Conservation (phyloP, 2,888 invertebrate species). For the Nomada hirtipes region DNA sequence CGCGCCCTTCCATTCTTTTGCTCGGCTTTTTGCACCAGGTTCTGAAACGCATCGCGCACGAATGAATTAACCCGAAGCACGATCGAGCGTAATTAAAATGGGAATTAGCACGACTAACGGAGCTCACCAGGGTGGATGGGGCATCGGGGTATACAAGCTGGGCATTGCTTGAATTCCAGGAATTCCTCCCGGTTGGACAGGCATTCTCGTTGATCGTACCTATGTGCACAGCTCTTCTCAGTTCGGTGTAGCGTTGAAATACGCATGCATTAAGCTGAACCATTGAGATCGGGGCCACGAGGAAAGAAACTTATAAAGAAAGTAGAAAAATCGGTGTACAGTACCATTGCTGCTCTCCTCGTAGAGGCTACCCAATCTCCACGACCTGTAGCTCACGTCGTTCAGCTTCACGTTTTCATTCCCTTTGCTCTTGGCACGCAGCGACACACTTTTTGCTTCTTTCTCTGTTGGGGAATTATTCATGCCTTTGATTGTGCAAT, state of each 20-base stretch:
- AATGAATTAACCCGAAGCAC: not conserved
- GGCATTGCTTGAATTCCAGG: constrained; percentile 73
- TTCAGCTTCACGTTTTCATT: constrained; percentile 79
- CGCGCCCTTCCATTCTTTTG: constrained; percentile 74
- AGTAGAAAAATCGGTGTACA: not conserved
- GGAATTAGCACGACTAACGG: not conserved
- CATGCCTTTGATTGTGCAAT: constrained; percentile 34
- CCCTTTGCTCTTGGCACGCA: constrained; percentile 44
- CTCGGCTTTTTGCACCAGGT: constrained; percentile 75
- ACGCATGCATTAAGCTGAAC: not conserved
- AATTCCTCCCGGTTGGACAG: constrained; percentile 69
- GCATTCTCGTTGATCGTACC: constrained; percentile 78
- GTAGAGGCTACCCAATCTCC: constrained; percentile 82
- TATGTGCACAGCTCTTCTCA: constrained; percentile 33
- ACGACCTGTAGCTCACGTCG: constrained; percentile 82
- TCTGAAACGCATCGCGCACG: constrained; percentile 65
- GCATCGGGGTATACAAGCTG: constrained; percentile 70
- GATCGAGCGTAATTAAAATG: not conserved
- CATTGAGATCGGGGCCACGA: not conserved
- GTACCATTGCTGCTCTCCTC: constrained; percentile 77
- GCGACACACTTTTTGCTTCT: constrained; percentile 44
- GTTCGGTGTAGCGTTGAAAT: not conserved
- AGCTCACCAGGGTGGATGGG: constrained; percentile 76
- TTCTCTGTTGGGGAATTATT: constrained; percentile 52
- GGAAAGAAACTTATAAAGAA: not conserved